Conservation (phyloP, 2,888 invertebrate genomes). For the Drosophila nigritarsus region DNA sequence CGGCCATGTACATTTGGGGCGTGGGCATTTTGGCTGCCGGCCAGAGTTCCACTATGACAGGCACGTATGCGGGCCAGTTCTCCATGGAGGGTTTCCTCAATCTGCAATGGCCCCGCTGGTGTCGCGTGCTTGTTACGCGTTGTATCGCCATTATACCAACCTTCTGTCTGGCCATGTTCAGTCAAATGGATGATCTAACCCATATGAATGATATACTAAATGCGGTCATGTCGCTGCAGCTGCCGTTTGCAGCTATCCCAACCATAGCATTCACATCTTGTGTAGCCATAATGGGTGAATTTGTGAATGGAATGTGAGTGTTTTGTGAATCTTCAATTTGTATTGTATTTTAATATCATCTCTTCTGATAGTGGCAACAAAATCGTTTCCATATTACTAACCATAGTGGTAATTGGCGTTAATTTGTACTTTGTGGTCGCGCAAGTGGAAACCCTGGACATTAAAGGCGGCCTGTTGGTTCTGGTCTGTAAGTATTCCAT, state of each 20-base stretch:
- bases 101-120: slow-evolving; percentile 94
- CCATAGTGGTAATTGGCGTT: slow-evolving; percentile 90
- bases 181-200: slow-evolving; percentile 89
- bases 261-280: slow-evolving; percentile 94
- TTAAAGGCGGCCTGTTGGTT: slow-evolving; percentile 85
- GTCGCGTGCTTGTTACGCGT: slow-evolving; percentile 93
- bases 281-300: slow-evolving; percentile 92
- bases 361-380: slow-evolving; percentile 88
- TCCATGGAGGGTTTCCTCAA: slow-evolving; percentile 95
- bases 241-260: slow-evolving; percentile 95
- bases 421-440: slow-evolving; percentile 92
- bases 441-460: slow-evolving; percentile 86
- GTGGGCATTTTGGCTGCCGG: slow-evolving; percentile 91
- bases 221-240: slow-evolving; percentile 93
- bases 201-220: slow-evolving; percentile 94
- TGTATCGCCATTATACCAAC: slow-evolving; percentile 91
- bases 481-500: slow-evolving; percentile 83
- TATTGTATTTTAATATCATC: neutral
- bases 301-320: slow-evolving; percentile 91
- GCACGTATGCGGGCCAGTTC: slow-evolving; percentile 95
- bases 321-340: neutral
- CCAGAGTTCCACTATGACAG: slow-evolving; percentile 94
- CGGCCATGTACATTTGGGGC: slow-evolving; percentile 94
- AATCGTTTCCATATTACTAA: slow-evolving; percentile 88
- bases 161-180: slow-evolving; percentile 89